Evolutionary conservation across 2,888 invertebrate species (phyloP), one percentile per base, ranked within the genome.

Genomic region (Megaustenia siamemsis): DNA sequence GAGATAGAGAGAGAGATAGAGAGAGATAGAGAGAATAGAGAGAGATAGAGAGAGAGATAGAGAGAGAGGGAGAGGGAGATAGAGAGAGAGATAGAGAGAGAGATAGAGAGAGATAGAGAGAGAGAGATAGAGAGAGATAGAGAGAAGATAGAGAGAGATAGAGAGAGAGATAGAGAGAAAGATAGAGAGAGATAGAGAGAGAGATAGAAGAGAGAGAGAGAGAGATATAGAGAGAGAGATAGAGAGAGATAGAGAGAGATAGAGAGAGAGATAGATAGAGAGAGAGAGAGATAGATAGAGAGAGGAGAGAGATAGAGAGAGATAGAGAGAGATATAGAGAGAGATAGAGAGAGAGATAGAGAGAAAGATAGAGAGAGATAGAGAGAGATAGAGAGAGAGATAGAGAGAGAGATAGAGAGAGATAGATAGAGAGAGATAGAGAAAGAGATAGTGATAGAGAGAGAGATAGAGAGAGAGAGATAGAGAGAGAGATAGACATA

Each of bases 231-330:
- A 21, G 21, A 21, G 38, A 24, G 21, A 21, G 21, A 21, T 18
- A 24, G 6, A 38, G 21, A 15, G 38, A 38, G 21, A 38, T 38
- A 40, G 5, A 21, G 68, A 4, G 21, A 21, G 6, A 38, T 38
- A 38, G 21, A 21, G 21, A 35, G 40, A 21, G 21, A 24, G 21
- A 21, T 5, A 68, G 40, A 4, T 5, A 21, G 38, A 38, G 35
- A 66, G 38, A 38, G 10, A 53, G 73, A 80, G 45, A 71, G 49
- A n/a, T 5, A 56, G 81, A 40, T n/a, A n/a, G n/a, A 18, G 63
- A 45, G 45, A 32, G 35, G 63, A 24, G 15, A 43, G 73, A 71
- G 28, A 60, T 12, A 28, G 21, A 40, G 21, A 38, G 40, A 68
- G 21, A 21, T 5, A 21, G 38, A 5, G 38, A 18, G 38, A 21